phyloP scores from a whole-genome alignment of 2,797 vertebrate genomes.

The Etheostoma perlongum region DNA sequence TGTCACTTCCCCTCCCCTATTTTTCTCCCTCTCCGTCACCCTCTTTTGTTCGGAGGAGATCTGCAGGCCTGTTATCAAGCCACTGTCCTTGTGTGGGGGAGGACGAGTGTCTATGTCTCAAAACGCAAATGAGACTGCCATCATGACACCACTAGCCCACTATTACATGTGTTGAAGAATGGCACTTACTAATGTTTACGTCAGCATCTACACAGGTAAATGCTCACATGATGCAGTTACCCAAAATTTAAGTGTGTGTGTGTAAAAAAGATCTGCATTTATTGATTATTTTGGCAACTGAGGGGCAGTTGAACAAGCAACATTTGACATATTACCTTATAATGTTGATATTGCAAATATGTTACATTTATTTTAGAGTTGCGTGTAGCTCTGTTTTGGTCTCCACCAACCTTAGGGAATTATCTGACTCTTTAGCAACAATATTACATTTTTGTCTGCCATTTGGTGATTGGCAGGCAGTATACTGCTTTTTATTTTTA shows the following conservation, averaged over 20 bases:
- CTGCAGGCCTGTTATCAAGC: constrained; percentile 96
- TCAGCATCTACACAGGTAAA: constrained; percentile 23
- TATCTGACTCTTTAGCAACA: no score
- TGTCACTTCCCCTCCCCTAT: constrained; percentile 63
- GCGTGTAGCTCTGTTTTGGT: neutral
- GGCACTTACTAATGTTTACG: constrained; percentile 36
- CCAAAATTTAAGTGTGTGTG: neutral
- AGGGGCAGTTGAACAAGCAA: no score
- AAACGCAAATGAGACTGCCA: constrained; percentile 64
- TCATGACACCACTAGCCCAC: constrained; percentile 67
- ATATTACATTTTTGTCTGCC: no score
- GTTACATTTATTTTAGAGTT: neutral
- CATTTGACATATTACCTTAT: no score
- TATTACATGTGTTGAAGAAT: constrained; percentile 47
- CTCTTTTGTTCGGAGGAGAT: constrained; percentile 95
- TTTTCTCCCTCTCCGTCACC: constrained; percentile 85
- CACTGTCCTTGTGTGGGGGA: constrained; percentile 88
- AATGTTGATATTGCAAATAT: no score
- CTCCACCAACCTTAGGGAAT: no score
- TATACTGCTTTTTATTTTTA: no score
- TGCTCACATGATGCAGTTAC: neutral
- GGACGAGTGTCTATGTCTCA: constrained; percentile 62
- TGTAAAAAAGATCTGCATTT: no score
- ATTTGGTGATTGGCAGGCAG: no score
- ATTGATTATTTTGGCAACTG: no score